A percentile compares a stretch with the other conserved stretches of the same genome.
Conservation (phyloP, 2,888 invertebrate genomes). For the Andrena bicolor region DNA sequence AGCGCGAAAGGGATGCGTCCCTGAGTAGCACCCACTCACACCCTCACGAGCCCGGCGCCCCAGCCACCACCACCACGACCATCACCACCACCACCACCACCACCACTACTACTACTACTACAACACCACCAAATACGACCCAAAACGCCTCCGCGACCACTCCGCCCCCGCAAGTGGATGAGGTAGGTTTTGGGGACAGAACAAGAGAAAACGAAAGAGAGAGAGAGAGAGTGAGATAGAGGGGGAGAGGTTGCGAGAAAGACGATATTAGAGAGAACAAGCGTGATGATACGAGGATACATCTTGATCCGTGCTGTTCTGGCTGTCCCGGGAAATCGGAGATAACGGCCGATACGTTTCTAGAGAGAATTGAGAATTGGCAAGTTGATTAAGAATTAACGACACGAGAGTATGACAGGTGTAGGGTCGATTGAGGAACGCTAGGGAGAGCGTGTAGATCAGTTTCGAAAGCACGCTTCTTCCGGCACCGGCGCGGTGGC, state of each 20-base stretch:
- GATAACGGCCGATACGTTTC: neutral
- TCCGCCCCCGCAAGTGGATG: constrained; percentile 83
- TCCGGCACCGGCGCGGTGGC: constrained; percentile 41
- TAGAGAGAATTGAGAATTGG: constrained; percentile 64
- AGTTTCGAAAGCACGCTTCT: constrained; percentile 45
- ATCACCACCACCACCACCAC: constrained; percentile 75
- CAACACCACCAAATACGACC: constrained; percentile 82
- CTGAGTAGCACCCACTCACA: constrained; percentile 84
- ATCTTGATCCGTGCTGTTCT: neutral
- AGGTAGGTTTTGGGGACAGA: constrained; percentile 83
- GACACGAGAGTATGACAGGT: neutral
- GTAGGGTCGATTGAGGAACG: neutral
- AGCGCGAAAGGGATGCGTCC: constrained; percentile 90
- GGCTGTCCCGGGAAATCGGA: neutral
- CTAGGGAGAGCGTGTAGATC: constrained; percentile 12
- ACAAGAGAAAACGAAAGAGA: constrained; percentile 39
- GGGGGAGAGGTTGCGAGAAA: constrained; percentile 22
- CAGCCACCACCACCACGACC: constrained; percentile 78
- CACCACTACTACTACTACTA: constrained; percentile 78
- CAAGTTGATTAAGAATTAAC: constrained; percentile 26
- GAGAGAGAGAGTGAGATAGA: neutral
- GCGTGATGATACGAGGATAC: constrained; percentile 24
- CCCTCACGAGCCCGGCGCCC: constrained; percentile 80
- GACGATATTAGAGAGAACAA: constrained; percentile 10
- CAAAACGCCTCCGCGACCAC: constrained; percentile 83